Percentiles rank a stretch among this genome's conserved stretches.
Evolutionary conservation across 2,113 vertebrate species (phyloP).

Genomic region (Ochotona curzoniae): DNA sequence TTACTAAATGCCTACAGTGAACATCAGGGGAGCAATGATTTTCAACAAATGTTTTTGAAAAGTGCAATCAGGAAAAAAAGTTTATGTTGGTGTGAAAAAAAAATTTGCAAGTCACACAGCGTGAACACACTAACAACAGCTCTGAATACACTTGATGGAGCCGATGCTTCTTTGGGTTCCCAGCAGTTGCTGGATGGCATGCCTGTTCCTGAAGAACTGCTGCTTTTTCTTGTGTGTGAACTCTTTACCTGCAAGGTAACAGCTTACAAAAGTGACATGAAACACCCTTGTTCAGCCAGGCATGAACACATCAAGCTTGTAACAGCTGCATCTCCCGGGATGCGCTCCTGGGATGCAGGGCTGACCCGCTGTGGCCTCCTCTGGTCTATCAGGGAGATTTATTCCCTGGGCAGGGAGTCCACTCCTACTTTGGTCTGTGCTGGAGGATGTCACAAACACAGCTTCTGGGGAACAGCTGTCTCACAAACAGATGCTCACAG

Average conservation of each 20-base stretch:
- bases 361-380: background rate
- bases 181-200: background rate
- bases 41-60: too few species aligned
- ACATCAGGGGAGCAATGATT: background rate
- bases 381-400: background rate
- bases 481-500: too few species aligned
- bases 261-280: background rate
- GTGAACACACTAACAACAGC: too few species aligned
- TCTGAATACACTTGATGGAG: background rate
- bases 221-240: background rate
- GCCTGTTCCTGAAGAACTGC: background rate
- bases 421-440: background rate
- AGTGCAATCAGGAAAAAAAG: too few species aligned
- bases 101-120: too few species aligned
- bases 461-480: background rate
- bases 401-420: background rate
- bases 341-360: rapidly evolving
- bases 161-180: background rate
- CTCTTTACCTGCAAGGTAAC: background rate
- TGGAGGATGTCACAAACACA: background rate
- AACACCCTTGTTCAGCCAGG: background rate
- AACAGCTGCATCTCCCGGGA: background rate
- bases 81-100: too few species aligned
- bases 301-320: background rate
- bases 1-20: background rate